Evolutionary conservation across 2,888 invertebrate genomes (phyloP).

Genomic region (Drosophila flavopinicola): DNA sequence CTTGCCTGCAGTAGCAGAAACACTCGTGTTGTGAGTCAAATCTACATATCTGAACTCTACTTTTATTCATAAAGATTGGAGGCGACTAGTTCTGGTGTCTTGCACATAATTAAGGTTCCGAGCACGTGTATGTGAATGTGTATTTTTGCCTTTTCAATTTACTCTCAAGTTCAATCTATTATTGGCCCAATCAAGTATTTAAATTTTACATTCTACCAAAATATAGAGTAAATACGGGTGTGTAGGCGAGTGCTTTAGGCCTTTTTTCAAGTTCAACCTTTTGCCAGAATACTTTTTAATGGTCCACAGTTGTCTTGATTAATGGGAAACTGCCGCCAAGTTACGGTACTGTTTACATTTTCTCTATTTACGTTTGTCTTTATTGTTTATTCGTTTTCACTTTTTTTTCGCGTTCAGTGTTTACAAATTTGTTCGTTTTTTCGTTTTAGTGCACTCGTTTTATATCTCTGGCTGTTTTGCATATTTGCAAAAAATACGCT

Average conservation of each 20-base stretch:
- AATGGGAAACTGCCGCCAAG: too few relatives aligned
- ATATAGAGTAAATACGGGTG: too few relatives aligned
- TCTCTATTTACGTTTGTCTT: slow-evolving; percentile 21
- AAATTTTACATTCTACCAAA: too few relatives aligned
- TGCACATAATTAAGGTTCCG: slow-evolving; percentile 51
- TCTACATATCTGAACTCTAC: slow-evolving; percentile 39
- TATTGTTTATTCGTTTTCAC: slow-evolving; percentile 31
- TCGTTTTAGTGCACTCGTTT: not conserved
- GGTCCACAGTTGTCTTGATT: slow-evolving; percentile 10
- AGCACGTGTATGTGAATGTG: slow-evolving; percentile 34
- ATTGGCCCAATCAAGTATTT: too few relatives aligned
- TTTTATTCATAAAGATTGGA: slow-evolving; percentile 1
- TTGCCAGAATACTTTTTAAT: slow-evolving; percentile 30
- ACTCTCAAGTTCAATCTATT: slow-evolving; percentile 36
- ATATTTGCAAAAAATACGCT: not conserved
- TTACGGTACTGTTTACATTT: slow-evolving; percentile 38
- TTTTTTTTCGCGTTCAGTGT: slow-evolving; percentile 36
- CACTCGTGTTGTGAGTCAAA: slow-evolving; percentile 35
- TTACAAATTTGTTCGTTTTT: slow-evolving; percentile 13
- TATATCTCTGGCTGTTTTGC: too few relatives aligned
- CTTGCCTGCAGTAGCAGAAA: slow-evolving; percentile 29
- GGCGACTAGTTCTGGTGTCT: slow-evolving; percentile 30
- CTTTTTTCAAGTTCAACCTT: slow-evolving; percentile 1
- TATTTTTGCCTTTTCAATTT: not conserved
- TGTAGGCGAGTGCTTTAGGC: not conserved